Evolutionary conservation across 1,140 invertebrate species (phyloP).

Genomic region (Achatina immaculata): DNA sequence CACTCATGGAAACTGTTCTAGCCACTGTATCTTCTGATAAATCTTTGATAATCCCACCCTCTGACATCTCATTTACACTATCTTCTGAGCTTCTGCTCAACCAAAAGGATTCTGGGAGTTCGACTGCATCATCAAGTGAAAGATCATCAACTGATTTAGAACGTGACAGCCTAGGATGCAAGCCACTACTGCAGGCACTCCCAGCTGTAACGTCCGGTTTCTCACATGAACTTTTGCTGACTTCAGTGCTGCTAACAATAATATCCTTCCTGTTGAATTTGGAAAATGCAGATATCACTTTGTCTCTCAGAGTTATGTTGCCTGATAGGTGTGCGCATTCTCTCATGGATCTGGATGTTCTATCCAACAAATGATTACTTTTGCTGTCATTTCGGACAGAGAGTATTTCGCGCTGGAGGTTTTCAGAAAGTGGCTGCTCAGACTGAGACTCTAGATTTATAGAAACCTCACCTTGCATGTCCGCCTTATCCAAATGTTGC

Average conservation of each 20-base stretch:
- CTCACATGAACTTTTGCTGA: neutral
- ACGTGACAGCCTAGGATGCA: neutral
- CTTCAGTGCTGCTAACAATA: constrained; percentile 24
- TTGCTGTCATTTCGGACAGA: too few relatives aligned
- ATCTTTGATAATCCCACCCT: neutral
- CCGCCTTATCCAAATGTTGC: too few relatives aligned
- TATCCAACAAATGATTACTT: neutral
- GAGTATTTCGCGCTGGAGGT: too few relatives aligned
- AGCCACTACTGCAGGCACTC: neutral
- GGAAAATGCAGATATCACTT: constrained; percentile 18
- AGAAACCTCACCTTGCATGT: too few relatives aligned
- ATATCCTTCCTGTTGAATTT: constrained; percentile 27
- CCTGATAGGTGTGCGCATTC: neutral
- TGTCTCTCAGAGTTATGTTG: constrained; percentile 12
- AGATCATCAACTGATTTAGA: neutral
- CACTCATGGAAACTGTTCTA: too few relatives aligned
- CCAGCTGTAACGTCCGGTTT: neutral
- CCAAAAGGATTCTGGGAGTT: neutral
- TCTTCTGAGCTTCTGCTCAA: too few relatives aligned
- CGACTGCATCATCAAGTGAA: neutral
- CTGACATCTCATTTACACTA: neutral
- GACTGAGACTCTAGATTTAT: too few relatives aligned
- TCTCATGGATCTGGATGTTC: neutral
- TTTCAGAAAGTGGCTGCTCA: too few relatives aligned
- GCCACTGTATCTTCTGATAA: neutral